These are phyloP conservation scores for Furnarius figulus DNA, from an alignment of 2,113 vertebrate species.

Conservation along the genomic window DNA sequence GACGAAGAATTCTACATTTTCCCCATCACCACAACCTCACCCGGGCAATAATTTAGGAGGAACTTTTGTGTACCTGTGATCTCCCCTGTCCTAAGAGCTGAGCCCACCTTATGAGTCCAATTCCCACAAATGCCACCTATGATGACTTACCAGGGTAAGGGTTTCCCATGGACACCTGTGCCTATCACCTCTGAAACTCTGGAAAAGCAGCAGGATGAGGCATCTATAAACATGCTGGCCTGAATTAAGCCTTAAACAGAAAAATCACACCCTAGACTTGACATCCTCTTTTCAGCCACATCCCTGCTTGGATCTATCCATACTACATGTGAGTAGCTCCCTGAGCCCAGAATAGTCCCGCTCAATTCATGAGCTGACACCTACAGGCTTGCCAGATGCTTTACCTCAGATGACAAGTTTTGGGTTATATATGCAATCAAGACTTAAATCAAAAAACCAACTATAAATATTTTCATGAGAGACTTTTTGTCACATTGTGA, in stretches of 20 bases:
- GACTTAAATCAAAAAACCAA: constrained; percentile 11
- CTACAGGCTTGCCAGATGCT: constrained; percentile 4
- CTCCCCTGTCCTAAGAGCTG: neutral
- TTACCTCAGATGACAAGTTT: constrained; percentile 15
- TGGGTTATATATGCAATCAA: constrained; percentile 8
- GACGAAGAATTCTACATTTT: neutral
- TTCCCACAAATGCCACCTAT: neutral
- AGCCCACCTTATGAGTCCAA: accelerated
- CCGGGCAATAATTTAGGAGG: neutral
- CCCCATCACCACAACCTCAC: neutral
- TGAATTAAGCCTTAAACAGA: neutral
- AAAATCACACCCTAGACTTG: neutral
- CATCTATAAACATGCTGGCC: neutral
- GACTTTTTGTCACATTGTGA: neutral
- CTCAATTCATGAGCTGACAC: neutral
- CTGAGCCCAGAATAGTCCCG: neutral
- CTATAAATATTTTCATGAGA: constrained; percentile 37
- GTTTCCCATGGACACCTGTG: accelerated
- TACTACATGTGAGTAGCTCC: neutral
- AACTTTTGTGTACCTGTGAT: neutral
- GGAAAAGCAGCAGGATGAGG: neutral
- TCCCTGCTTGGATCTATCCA: neutral
- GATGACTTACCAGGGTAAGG: neutral
- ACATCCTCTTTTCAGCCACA: neutral
- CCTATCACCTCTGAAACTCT: neutral